These are phyloP conservation scores for Amphiprion percula DNA, from an alignment of 2,113 vertebrate species.

Conservation along the genomic window DNA sequence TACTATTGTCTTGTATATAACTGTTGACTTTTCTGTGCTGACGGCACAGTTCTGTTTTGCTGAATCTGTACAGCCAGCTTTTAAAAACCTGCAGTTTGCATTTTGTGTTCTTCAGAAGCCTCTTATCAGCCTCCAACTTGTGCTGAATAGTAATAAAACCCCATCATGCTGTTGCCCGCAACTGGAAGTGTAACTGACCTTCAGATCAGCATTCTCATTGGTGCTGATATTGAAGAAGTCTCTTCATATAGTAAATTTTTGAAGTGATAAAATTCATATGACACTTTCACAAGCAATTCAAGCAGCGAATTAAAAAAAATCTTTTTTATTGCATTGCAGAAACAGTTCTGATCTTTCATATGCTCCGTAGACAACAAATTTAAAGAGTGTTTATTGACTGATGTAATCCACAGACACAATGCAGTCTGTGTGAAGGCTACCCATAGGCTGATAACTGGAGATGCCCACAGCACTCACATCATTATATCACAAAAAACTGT, in stretches of 20 bases:
- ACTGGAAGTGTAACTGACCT: constrained; percentile 32
- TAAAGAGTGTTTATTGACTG: background rate
- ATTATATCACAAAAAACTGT: background rate
- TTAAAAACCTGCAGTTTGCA: constrained; percentile 52
- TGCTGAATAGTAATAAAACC: constrained; percentile 57
- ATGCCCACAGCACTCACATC: background rate
- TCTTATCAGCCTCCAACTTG: constrained; percentile 46
- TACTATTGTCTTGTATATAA: constrained; percentile 32
- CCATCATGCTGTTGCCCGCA: constrained; percentile 18
- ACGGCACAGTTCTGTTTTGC: constrained; percentile 35
- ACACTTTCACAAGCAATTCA: background rate
- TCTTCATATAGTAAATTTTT: constrained; percentile 11
- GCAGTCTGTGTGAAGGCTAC: background rate
- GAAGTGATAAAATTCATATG: constrained; percentile 23
- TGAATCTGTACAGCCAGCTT: constrained; percentile 22
- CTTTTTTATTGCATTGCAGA: constrained; percentile 1
- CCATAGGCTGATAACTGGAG: background rate
- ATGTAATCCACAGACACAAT: constrained; percentile 24
- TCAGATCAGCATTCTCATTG: constrained; percentile 26
- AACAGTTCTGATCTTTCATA: no score
- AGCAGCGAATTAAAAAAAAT: constrained; percentile 11
- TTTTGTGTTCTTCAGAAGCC: constrained; percentile 50
- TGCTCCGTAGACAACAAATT: background rate
- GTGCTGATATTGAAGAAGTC: constrained; percentile 3
- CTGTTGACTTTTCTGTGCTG: constrained; percentile 47